A percentile compares a stretch with the other conserved stretches of the same genome.
These are phyloP conservation scores for Vanacampus margaritifer DNA, from an alignment of 2,113 vertebrate genomes.

Conservation along the genomic window DNA sequence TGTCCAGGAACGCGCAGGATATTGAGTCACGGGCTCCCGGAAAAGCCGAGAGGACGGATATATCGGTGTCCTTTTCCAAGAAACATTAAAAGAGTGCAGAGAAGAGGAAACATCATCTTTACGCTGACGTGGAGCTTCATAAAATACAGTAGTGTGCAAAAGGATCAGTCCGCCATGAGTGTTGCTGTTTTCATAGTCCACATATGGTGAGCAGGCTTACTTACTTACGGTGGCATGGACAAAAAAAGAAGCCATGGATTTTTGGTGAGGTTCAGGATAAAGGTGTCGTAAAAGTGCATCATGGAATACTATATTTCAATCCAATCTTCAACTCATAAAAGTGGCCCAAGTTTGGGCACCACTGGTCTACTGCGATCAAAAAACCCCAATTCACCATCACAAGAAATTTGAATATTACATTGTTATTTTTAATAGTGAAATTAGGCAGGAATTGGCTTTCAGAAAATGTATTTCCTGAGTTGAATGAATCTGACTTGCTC, in stretches of 20 bases:
- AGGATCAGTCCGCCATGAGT: background rate
- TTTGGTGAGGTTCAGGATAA: background rate
- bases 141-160: background rate
- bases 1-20: conserved; percentile 5
- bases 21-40: background rate
- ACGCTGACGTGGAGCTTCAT: background rate
- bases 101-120: background rate
- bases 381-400: too few relatives aligned
- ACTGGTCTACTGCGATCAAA: too few relatives aligned
- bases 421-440: too few relatives aligned
- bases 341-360: too few relatives aligned
- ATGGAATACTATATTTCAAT: too few relatives aligned
- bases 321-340: too few relatives aligned
- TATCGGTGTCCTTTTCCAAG: background rate
- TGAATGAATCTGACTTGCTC: too few relatives aligned
- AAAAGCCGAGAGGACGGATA: background rate
- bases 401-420: too few relatives aligned
- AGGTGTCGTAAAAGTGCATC: too few relatives aligned
- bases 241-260: background rate
- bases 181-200: background rate
- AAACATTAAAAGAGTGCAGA: background rate
- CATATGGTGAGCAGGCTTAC: background rate
- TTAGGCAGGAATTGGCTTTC: too few relatives aligned
- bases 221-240: background rate
- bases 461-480: too few relatives aligned